These are phyloP conservation scores for Brevipalpus yothersi DNA, from an alignment of 1,140 invertebrate genomes.

Conservation along the genomic window DNA sequence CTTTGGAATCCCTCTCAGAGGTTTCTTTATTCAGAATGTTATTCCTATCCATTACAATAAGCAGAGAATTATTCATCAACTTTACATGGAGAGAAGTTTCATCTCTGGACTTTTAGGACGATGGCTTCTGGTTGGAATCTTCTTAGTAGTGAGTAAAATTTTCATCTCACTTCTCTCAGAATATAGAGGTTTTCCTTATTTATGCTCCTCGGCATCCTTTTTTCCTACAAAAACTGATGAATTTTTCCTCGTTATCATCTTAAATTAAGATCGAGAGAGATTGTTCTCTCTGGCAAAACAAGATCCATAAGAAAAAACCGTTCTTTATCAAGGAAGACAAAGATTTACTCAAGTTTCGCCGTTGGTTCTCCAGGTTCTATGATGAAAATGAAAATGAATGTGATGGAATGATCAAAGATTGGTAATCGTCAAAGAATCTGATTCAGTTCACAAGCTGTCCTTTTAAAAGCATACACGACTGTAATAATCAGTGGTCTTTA, in stretches of 20 bases:
- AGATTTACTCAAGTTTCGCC: slow-evolving; percentile 38
- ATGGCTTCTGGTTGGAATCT: slow-evolving; percentile 39
- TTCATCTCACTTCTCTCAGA: no score
- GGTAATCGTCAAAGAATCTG: no score
- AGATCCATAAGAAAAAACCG: slow-evolving; percentile 42
- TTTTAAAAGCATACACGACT: no score
- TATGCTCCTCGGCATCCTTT: no score
- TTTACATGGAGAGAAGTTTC: slow-evolving; percentile 32
- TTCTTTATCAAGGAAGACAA: slow-evolving; percentile 46
- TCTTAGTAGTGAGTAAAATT: slow-evolving; percentile 38
- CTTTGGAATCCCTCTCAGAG: slow-evolving; percentile 32
- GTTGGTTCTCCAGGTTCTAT: slow-evolving; percentile 65
- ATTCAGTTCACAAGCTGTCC: no score
- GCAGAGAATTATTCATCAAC: slow-evolving; percentile 46
- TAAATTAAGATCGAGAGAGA: slow-evolving; percentile 46
- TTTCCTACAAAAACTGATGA: no score
- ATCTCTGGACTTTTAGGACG: slow-evolving; percentile 35
- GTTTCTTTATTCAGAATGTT: slow-evolving; percentile 46
- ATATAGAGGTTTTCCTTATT: no score
- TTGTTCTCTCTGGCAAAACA: slow-evolving; percentile 66
- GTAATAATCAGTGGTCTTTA: no score
- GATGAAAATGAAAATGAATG: no score
- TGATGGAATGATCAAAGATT: no score
- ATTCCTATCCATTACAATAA: slow-evolving; percentile 50
- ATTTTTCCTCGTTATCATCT: no score